These are phyloP conservation scores for Pangasius sanitwongsei DNA, from an alignment of 2,797 vertebrate species.

Conservation along the genomic window DNA sequence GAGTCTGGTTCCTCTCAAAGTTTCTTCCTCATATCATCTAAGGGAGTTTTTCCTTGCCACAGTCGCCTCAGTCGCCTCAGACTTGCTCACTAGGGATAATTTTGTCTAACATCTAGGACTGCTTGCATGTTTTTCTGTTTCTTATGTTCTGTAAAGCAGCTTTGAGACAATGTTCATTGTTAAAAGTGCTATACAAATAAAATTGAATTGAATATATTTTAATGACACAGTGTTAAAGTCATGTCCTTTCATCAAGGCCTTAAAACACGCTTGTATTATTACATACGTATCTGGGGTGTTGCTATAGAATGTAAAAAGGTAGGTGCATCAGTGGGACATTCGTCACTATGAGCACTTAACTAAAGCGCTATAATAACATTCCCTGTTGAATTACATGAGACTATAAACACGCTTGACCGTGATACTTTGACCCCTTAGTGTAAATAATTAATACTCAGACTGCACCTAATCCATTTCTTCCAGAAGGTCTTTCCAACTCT, in stretches of 20 bases:
- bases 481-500: slow-evolving; percentile 1
- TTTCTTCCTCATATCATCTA: no score
- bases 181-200: no score
- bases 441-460: neutral
- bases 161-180: no score
- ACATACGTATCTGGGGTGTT: neutral
- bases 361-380: neutral
- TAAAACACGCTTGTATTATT: neutral
- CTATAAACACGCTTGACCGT: neutral
- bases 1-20: no score
- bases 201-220: neutral
- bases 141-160: no score
- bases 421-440: neutral
- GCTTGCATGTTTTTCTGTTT: no score
- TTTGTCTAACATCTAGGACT: no score
- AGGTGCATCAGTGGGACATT: neutral
- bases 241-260: neutral
- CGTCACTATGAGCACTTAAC: slow-evolving; percentile 1
- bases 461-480: neutral
- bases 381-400: neutral
- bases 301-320: neutral
- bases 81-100: no score
- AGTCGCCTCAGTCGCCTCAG: no score
- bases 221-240: neutral
- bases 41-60: no score